Evolutionary conservation across 2,888 invertebrate genomes (phyloP).

Genomic region (Stenchaetothrips biformis): DNA sequence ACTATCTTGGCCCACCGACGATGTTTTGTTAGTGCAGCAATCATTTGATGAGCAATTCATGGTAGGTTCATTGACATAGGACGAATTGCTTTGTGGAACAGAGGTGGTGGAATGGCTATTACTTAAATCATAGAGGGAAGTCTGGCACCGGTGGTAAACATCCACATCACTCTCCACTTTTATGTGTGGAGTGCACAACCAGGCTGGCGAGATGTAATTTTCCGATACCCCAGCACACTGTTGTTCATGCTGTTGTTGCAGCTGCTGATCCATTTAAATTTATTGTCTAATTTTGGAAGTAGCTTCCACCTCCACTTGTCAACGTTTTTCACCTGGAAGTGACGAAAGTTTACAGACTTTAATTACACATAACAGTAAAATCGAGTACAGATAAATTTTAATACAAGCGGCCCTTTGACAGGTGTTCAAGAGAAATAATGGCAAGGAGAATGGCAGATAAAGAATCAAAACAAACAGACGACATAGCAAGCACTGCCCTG

Average conservation of each 20-base stretch:
- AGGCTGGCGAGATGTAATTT: not conserved
- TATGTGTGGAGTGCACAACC: not conserved
- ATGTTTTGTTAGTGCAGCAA: not conserved
- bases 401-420: not conserved
- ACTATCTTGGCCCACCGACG: not conserved
- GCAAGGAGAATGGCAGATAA: no score
- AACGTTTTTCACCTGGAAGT: no score
- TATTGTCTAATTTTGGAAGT: not conserved
- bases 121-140: not conserved
- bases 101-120: not conserved
- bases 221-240: not conserved
- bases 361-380: no score
- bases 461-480: no score
- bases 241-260: not conserved
- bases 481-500: no score
- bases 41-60: not conserved
- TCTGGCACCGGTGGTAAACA: not conserved
- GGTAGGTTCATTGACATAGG: not conserved
- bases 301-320: no score
- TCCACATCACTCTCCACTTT: not conserved
- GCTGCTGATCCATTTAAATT: conserved; percentile 1
- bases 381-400: not conserved
- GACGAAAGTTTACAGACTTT: no score
- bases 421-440: no score
- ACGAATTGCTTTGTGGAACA: not conserved